Evolutionary conservation across 2,888 invertebrate species (phyloP).

Genomic region (Metacarcinus magister): DNA sequence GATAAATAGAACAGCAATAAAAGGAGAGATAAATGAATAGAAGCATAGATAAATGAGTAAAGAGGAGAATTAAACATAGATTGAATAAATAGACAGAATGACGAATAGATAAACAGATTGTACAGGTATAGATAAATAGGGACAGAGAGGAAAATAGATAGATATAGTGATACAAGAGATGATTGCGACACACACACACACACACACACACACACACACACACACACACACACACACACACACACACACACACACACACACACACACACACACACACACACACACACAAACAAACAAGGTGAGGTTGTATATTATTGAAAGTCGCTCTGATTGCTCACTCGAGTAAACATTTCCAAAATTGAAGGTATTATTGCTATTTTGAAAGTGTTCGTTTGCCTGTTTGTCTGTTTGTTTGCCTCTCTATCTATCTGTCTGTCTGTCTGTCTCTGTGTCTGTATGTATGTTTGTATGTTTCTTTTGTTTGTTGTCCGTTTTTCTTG

Average conservation of each 20-base stretch:
- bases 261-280: conserved; percentile 26
- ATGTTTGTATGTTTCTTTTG: not conserved
- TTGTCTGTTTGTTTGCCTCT: not conserved
- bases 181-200: too few relatives aligned
- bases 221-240: not conserved
- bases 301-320: not conserved
- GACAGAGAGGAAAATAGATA: too few relatives aligned
- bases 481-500: not conserved
- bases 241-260: conserved; percentile 1
- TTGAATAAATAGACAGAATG: too few relatives aligned
- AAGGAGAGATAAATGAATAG: not conserved
- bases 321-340: not conserved
- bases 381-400: not conserved
- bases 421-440: not conserved
- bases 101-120: too few relatives aligned
- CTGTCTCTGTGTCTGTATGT: not conserved
- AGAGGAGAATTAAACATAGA: too few relatives aligned
- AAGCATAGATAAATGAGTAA: too few relatives aligned
- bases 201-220: too few relatives aligned
- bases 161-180: too few relatives aligned
- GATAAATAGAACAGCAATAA: not conserved
- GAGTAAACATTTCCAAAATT: not conserved
- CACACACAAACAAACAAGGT: not conserved
- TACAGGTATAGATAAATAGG: too few relatives aligned
- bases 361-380: not conserved